A percentile compares a stretch with the other conserved stretches of the same genome.
These are phyloP conservation scores for Motacilla alba DNA, from an alignment of 2,113 vertebrate genomes.

Conservation along the genomic window DNA sequence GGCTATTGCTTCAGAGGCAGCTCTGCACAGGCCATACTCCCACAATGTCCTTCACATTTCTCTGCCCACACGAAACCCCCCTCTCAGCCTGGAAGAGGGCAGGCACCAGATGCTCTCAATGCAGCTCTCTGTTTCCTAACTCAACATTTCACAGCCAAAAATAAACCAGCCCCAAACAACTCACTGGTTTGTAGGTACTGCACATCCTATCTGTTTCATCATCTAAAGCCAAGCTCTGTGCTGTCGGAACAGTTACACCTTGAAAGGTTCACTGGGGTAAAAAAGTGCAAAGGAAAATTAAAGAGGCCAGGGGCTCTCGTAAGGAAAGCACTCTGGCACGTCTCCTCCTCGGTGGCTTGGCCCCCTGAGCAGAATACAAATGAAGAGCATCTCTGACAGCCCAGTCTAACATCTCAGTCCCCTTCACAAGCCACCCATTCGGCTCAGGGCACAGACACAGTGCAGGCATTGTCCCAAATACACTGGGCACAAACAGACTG, in stretches of 20 bases:
- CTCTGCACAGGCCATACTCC: background rate
- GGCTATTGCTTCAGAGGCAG: background rate
- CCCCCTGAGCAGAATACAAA: slow-evolving; percentile 61
- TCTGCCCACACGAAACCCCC: background rate
- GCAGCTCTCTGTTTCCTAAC: background rate
- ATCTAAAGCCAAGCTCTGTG: fast-evolving
- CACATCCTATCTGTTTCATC: background rate
- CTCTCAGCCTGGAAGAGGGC: background rate
- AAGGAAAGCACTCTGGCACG: background rate
- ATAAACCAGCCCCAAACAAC: background rate
- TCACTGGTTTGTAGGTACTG: background rate
- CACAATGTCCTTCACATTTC: background rate
- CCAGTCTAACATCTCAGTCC: background rate
- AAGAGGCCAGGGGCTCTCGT: background rate
- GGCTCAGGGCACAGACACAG: slow-evolving; percentile 43
- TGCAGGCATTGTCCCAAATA: slow-evolving; percentile 44
- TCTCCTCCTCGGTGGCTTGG: background rate
- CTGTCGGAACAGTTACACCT: background rate
- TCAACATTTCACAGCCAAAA: background rate
- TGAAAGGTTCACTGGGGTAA: background rate
- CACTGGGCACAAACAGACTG: background rate
- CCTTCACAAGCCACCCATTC: background rate
- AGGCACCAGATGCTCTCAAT: background rate
- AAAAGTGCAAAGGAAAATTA: background rate
- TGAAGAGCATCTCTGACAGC: slow-evolving; percentile 26